Evolutionary conservation across 2,888 invertebrate species (phyloP).

Genomic region (Formica aserva): DNA sequence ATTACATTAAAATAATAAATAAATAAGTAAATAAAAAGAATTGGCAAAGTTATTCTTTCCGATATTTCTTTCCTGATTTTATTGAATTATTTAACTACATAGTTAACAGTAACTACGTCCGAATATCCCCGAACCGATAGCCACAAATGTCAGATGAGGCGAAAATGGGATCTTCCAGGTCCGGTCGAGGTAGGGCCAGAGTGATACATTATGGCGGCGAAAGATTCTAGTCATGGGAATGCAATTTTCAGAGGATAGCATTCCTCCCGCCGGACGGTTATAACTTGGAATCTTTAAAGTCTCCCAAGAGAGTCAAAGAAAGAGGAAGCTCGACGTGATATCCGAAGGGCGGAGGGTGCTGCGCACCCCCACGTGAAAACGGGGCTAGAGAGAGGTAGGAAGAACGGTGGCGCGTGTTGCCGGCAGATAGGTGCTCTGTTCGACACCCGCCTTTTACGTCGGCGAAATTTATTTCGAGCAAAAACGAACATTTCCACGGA

Average conservation of each 20-base stretch:
- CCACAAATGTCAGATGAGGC: background rate
- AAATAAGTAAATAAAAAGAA: background rate
- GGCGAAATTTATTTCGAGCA: slow-evolving; percentile 56
- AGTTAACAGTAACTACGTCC: background rate
- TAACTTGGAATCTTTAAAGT: slow-evolving; percentile 58
- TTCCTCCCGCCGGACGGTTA: slow-evolving; percentile 39
- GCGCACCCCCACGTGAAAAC: background rate
- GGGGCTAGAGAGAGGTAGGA: background rate
- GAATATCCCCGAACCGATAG: background rate
- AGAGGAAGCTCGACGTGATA: background rate
- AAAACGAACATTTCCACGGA: slow-evolving; percentile 57
- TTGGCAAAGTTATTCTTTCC: background rate
- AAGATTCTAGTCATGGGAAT: slow-evolving; percentile 51
- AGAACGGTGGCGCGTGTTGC: slow-evolving; percentile 31
- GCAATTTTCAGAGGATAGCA: slow-evolving; percentile 50
- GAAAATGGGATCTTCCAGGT: background rate
- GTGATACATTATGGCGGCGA: slow-evolving; percentile 47
- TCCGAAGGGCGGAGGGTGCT: background rate
- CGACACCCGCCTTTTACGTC: slow-evolving; percentile 7
- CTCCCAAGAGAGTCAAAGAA: slow-evolving; percentile 27
- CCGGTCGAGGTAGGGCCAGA: background rate
- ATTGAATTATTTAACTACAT: background rate
- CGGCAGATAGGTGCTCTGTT: slow-evolving; percentile 29
- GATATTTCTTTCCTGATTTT: background rate
- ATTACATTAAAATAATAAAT: background rate